Base-by-base conservation (phyloP, 1,140 invertebrate genomes). In the Nebria ingens region DNA sequence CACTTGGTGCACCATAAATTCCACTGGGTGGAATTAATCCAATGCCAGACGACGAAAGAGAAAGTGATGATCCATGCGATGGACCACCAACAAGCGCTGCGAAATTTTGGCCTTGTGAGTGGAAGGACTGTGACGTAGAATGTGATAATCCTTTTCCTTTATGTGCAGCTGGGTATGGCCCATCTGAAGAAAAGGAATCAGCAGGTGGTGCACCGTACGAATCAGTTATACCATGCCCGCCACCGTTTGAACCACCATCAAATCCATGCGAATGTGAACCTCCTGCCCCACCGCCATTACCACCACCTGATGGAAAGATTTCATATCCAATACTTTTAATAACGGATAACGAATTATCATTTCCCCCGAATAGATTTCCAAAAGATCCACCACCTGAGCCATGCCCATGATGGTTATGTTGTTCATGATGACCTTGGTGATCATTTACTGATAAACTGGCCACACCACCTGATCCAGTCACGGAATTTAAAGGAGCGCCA, bases 11-110 rank as follows among this genome's bases (percentile, higher is more conserved):
- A 29, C 75, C 74, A 68, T 80, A 80, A 17, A 76, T 53, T 2
- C 75, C 76, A 58, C 75, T 78, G 21, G 78, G 74, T 17, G 78
- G 73, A 15, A 73, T 68, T 21, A 79, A 64, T 6, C 77, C 77
- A 64, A 75, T 74, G 34, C 70, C 70, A n/a, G 61, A 59, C 15
- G 60, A 58, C 21, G 64, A 64, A 19, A 64, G 56, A 1, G 61
- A 64, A 22, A 56, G 55, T 11, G 59, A 58, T 19, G 55, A 57
- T 51, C 62, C 61, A n/a, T 69, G 68, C 38, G 55, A 55, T 20
- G 51, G 13, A n/a, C 42, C 56, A 34, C 52, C 55, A 9, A 50
- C 12, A 6, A 17, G n/a, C 15, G 25, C 38, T 9, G 23, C 22
- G 11, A 15, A 34, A 23, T 11, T 21, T 23, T 2, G 23, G n/a